phyloP scores from a whole-genome alignment of 2,888 invertebrate species.

The Saturnia japonica region DNA sequence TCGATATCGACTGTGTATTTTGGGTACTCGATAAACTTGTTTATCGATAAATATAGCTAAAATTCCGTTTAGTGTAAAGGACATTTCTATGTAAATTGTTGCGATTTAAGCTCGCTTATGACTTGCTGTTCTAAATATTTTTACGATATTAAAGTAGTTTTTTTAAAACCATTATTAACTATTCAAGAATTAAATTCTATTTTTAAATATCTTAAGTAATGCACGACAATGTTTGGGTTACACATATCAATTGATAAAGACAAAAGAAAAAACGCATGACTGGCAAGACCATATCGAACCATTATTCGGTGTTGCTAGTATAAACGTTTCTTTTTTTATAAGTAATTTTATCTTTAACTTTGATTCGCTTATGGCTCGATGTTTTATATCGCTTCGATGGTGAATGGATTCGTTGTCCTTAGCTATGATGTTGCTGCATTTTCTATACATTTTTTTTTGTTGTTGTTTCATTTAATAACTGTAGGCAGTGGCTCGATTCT shows the following conservation, averaged over 20 bases:
- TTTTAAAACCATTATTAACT: background rate
- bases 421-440: constrained; percentile 52
- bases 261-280: background rate
- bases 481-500: constrained; percentile 34
- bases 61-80: background rate
- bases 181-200: background rate
- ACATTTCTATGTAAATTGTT: background rate
- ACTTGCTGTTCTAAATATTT: background rate
- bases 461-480: background rate
- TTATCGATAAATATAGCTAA: background rate
- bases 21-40: background rate
- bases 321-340: background rate
- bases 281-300: background rate
- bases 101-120: background rate
- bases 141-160: background rate
- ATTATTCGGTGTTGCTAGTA: background rate
- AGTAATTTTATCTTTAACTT: constrained; percentile 13
- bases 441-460: constrained; percentile 24
- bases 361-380: constrained; percentile 44
- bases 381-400: constrained; percentile 58
- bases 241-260: background rate
- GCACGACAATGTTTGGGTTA: background rate
- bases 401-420: constrained; percentile 57
- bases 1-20: background rate
- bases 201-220: background rate